Evolutionary conservation across 2,888 invertebrate genomes (phyloP), one percentile per base, ranked within the genome.

Genomic region (Bugula neritina): DNA sequence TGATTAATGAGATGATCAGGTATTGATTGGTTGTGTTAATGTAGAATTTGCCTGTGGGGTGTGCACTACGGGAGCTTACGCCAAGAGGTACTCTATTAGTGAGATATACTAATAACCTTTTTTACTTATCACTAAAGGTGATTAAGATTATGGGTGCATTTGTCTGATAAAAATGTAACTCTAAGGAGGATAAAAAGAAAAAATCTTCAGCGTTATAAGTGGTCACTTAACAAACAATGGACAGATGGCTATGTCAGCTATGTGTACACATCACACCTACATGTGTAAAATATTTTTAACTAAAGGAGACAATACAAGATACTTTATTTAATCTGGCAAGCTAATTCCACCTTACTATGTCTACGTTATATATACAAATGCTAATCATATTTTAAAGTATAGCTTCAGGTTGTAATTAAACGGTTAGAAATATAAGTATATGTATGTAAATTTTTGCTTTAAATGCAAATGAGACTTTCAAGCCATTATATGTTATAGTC

Each of bases 141-240:
- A 63, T 63, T 63, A 63, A 34, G 63, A 63, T 63, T 63, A 63
- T 63, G 63, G 63, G 63, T 63, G 63, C 63, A 63, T 63, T 43
- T 43, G 63, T 34, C 63, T 63, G 63, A 63, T 63, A 63, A 63
- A n/a, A 63, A 63, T 63, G 63, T 63, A 63, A 63, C 63, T 63
- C 31, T n/a, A 13, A 31, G 31, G 3, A 31, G 21, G 17, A 25
- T 25, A 2, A 27, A 13, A 21, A 63, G 31, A 63, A 63, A 63
- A 63, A 63, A 63, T 31, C 63, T 29, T 63, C 43, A 43, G 29
- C 31, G 31, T 29, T 63, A 31, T 2, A 31, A 63, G 63, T 63
- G 63, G 63, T 63, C 63, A 63, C 63, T 63, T 63, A 31, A 34
- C 25, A 63, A 63, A 63, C 31, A 63, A 27, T 63, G 63, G 34